Evolutionary conservation across 2,797 vertebrate species (phyloP).

Genomic region (Phrynocephalus vlangalii): DNA sequence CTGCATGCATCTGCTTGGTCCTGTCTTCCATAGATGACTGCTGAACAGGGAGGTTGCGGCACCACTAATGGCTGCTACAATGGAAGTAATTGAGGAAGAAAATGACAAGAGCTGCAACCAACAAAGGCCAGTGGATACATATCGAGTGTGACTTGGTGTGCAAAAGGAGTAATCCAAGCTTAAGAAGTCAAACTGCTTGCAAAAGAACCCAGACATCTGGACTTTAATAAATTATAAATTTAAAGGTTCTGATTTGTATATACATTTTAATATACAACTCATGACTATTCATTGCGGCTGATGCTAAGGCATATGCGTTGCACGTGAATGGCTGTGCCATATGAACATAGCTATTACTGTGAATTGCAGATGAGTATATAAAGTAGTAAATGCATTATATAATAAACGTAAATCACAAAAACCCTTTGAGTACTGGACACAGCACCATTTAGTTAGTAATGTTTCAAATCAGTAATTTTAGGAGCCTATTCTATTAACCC

Average conservation of each 20-base stretch:
- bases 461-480: constrained; percentile 46
- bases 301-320: constrained; percentile 76
- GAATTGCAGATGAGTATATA: constrained; percentile 79
- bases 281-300: constrained; percentile 76
- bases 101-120: constrained; percentile 13
- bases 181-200: constrained; percentile 77
- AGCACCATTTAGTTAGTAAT: constrained; percentile 68
- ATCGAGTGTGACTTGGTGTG: fast-evolving
- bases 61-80: background rate
- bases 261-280: constrained; percentile 88
- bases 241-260: constrained; percentile 89
- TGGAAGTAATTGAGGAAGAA: background rate
- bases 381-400: constrained; percentile 72
- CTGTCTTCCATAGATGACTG: background rate
- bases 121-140: background rate
- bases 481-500: background rate
- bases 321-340: constrained; percentile 75
- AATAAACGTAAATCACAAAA: constrained; percentile 72
- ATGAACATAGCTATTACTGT: constrained; percentile 76
- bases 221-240: constrained; percentile 98
- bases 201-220: constrained; percentile 86
- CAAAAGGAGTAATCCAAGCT: constrained; percentile 45
- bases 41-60: background rate
- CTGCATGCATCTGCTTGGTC: background rate
- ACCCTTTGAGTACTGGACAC: constrained; percentile 67